phyloP scores from a whole-genome alignment of 2,888 invertebrate species.

The Epinotia nisella region DNA sequence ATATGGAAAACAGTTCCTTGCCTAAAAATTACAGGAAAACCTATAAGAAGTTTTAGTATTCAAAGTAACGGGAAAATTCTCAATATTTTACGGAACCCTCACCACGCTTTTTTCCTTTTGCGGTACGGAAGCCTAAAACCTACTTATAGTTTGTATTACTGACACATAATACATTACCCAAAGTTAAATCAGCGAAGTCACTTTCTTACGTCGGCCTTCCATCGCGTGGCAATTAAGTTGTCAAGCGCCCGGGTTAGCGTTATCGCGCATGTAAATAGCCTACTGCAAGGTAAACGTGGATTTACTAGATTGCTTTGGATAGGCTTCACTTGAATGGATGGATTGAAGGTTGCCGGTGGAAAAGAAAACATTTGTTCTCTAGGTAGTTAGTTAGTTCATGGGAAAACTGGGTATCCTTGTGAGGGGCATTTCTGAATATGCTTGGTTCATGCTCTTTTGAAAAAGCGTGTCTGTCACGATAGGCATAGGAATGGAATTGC shows the following conservation, averaged over 20 bases:
- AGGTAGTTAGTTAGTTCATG: not conserved
- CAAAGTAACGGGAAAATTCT: no score
- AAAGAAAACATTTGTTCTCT: constrained; percentile 10
- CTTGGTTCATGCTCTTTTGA: not conserved
- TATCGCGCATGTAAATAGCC: constrained; percentile 22
- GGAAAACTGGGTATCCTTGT: not conserved
- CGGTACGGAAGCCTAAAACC: no score
- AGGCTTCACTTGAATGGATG: constrained; percentile 14
- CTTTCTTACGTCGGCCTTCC: constrained; percentile 36
- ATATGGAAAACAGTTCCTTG: no score
- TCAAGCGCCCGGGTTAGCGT: constrained; percentile 48
- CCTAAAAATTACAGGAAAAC: no score
- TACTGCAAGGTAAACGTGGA: constrained; percentile 29
- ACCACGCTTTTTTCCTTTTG: no score
- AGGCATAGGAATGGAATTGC: no score
- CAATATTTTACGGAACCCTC: no score
- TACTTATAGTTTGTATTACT: not conserved
- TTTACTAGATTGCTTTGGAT: constrained; percentile 31
- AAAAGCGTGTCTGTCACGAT: no score
- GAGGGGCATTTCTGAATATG: not conserved
- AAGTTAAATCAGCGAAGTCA: constrained; percentile 8
- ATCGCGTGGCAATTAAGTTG: constrained; percentile 59
- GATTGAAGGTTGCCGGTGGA: constrained; percentile 4
- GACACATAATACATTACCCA: not conserved
- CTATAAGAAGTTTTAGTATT: no score